These are phyloP conservation scores for Lordiphosa fenestrarum DNA, from an alignment of 2,888 invertebrate genomes.

Conservation along the genomic window DNA sequence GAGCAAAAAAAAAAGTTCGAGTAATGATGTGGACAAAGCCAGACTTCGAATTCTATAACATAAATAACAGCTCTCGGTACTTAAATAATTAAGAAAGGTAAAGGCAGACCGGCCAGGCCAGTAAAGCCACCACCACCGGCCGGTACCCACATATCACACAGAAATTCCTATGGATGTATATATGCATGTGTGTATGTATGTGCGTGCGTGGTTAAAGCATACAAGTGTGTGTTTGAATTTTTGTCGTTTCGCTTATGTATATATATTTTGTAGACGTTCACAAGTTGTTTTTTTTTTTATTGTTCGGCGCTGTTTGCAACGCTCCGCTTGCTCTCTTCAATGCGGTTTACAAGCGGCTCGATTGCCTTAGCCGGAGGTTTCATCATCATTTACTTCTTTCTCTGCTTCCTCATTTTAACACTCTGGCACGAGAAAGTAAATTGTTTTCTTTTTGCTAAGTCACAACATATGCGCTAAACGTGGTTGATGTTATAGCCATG, in stretches of 20 bases:
- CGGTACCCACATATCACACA: constrained; percentile 49
- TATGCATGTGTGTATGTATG: constrained; percentile 7
- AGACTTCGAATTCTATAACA: too few relatives aligned
- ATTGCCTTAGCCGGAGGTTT: constrained; percentile 34
- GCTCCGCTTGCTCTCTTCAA: constrained; percentile 46
- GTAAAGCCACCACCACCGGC: constrained; percentile 53
- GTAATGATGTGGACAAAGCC: too few relatives aligned
- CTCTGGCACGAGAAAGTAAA: constrained; percentile 49
- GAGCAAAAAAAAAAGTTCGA: too few relatives aligned
- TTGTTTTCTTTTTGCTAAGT: constrained; percentile 63
- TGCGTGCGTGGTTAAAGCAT: constrained; percentile 7
- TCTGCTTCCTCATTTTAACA: constrained; percentile 35
- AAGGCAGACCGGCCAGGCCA: constrained; percentile 46
- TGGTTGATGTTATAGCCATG: constrained; percentile 42
- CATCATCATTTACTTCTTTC: constrained; percentile 9
- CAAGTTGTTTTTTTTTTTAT: constrained; percentile 39
- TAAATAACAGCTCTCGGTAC: too few relatives aligned
- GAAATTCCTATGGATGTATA: constrained; percentile 8
- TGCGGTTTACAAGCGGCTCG: constrained; percentile 36
- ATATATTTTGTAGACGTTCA: constrained; percentile 65
- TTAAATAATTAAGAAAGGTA: constrained; percentile 69
- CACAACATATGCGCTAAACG: constrained; percentile 50
- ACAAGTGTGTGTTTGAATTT: constrained; percentile 19
- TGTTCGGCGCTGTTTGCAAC: constrained; percentile 48
- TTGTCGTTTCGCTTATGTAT: constrained; percentile 54